phyloP scores from a whole-genome alignment of 92 coral and sea anemone species.

The Desmophyllum pertusum region DNA sequence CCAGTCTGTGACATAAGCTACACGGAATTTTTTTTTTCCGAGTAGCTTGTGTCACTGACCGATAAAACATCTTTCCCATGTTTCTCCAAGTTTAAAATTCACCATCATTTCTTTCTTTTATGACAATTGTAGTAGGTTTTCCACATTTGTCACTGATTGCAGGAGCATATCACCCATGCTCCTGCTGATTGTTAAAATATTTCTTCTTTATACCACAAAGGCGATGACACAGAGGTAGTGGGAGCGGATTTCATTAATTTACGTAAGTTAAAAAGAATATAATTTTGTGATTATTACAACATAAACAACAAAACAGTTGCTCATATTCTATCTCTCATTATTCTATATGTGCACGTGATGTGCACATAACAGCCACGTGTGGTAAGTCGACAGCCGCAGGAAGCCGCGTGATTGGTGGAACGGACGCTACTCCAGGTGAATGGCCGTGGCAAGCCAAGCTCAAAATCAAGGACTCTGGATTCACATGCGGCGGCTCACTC shows the following conservation, averaged over 20 bases:
- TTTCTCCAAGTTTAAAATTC: too few species aligned
- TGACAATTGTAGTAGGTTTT: too few species aligned
- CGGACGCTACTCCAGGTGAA: conserved; percentile 70
- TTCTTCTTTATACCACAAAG: too few species aligned
- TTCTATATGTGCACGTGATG: conserved; percentile 4
- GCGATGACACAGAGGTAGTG: not conserved
- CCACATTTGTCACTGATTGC: too few species aligned
- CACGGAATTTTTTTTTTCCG: too few species aligned
- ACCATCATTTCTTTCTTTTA: too few species aligned
- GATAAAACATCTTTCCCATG: too few species aligned
- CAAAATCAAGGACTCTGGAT: conserved; percentile 49
- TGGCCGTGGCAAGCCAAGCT: conserved; percentile 87
- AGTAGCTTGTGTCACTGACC: too few species aligned
- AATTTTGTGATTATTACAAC: too few species aligned
- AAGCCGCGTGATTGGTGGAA: conserved; percentile 62
- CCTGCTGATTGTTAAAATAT: too few species aligned
- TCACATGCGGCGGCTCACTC: conserved; percentile 83
- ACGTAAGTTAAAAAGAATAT: not conserved
- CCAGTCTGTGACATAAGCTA: too few species aligned
- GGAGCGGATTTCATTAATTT: not conserved
- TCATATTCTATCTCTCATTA: not conserved
- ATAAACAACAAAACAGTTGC: not conserved
- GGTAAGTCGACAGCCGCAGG: conserved; percentile 50
- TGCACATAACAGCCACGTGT: conserved; percentile 50
- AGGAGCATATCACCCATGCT: too few species aligned